Conservation (phyloP, 2,888 invertebrate genomes). For the Automeris io region DNA sequence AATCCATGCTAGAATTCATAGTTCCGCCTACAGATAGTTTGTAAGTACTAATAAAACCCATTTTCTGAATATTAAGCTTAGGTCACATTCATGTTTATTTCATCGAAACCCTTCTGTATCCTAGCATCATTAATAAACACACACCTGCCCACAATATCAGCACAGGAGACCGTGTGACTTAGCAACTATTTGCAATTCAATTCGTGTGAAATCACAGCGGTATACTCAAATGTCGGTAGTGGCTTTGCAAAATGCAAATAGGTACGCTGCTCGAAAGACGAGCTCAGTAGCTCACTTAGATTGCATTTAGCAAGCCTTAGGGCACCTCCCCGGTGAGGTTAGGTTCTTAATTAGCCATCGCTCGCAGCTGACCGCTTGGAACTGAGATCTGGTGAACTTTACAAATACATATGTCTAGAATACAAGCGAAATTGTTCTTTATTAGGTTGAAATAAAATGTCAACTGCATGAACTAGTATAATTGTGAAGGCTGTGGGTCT, state of each 20-base stretch:
- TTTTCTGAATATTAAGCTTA: too few relatives aligned
- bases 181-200: slow-evolving; percentile 49
- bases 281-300: slow-evolving; percentile 57
- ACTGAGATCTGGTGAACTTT: slow-evolving; percentile 44
- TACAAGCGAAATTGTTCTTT: slow-evolving; percentile 20
- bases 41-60: too few relatives aligned
- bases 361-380: slow-evolving; percentile 65
- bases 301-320: slow-evolving; percentile 59
- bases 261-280: slow-evolving; percentile 30
- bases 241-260: slow-evolving; percentile 25
- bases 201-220: slow-evolving; percentile 45
- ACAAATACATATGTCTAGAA: slow-evolving; percentile 17
- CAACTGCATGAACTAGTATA: slow-evolving; percentile 10
- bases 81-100: too few relatives aligned
- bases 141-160: slow-evolving; percentile 26
- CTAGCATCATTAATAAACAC: slow-evolving; percentile 3
- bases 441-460: slow-evolving; percentile 16
- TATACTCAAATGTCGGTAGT: slow-evolving; percentile 26
- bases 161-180: slow-evolving; percentile 29
- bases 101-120: neutral
- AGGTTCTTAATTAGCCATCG: slow-evolving; percentile 71
- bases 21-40: too few relatives aligned
- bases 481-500: slow-evolving; percentile 34
- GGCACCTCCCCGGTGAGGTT: slow-evolving; percentile 54
- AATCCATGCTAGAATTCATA: too few relatives aligned